Conservation (phyloP, 1,140 invertebrate species). For the Drosophila asahinai region DNA sequence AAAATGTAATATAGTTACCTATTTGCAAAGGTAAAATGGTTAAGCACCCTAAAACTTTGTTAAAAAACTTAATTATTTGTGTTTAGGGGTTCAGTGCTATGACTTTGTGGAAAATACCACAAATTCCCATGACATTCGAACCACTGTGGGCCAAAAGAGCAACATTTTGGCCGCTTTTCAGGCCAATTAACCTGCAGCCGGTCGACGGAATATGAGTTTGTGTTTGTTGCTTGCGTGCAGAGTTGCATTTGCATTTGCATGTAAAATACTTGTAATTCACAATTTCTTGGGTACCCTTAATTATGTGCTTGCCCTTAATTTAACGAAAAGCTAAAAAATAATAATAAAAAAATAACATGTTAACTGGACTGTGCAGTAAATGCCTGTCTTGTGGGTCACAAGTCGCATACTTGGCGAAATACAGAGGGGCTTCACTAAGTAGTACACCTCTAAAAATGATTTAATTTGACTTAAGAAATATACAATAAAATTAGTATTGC, state of each 20-base stretch:
- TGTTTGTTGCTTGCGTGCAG: conserved; percentile 40
- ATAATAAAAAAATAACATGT: background rate
- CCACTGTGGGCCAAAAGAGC: conserved; percentile 26
- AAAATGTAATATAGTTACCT: no score
- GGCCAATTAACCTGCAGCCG: conserved; percentile 50
- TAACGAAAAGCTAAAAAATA: background rate
- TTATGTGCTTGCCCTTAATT: background rate
- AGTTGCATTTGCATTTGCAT: conserved; percentile 39
- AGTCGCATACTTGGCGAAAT: background rate
- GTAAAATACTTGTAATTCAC: conserved; percentile 26
- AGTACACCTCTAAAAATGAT: background rate
- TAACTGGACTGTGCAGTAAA: conserved; percentile 1
- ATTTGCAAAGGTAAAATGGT: no score
- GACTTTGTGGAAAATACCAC: background rate
- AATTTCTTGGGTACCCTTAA: conserved; percentile 32
- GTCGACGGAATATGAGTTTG: background rate
- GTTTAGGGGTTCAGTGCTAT: background rate
- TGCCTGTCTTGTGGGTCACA: conserved; percentile 9
- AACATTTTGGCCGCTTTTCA: conserved; percentile 44
- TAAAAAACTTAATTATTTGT: no score
- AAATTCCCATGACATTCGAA: background rate
- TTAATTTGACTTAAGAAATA: background rate
- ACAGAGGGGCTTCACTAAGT: background rate
- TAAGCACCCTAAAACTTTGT: no score
- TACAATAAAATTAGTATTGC: background rate